A percentile compares a stretch with the other conserved stretches of the same genome.
phyloP scores from a whole-genome alignment of 2,113 vertebrate genomes.

The Sisor rabdophorus region DNA sequence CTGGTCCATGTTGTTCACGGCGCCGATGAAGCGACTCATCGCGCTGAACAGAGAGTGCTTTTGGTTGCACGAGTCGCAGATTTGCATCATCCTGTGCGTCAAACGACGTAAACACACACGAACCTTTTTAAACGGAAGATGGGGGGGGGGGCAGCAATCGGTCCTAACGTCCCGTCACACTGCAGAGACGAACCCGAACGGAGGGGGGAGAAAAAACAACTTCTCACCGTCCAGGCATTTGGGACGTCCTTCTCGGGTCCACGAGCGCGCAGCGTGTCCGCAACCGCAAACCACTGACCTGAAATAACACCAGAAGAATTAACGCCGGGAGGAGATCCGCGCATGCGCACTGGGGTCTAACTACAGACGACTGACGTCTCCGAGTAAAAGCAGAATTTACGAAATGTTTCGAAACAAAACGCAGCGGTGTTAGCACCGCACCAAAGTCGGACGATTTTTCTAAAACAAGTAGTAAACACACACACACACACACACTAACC shows the following conservation, averaged over 20 bases:
- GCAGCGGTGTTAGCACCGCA: neutral
- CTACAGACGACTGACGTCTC: neutral
- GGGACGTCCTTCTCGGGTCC: neutral
- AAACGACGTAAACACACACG: neutral
- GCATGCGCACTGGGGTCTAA: neutral
- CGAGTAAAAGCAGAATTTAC: neutral
- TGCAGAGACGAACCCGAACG: neutral
- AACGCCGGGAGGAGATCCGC: neutral
- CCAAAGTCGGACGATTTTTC: neutral
- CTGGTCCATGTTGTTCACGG: constrained; percentile 95
- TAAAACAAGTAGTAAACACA: neutral
- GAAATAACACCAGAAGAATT: constrained; percentile 5
- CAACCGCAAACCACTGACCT: constrained; percentile 1
- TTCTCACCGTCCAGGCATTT: neutral
- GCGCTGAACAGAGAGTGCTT: constrained; percentile 88
- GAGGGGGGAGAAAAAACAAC: neutral
- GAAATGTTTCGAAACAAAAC: too few relatives aligned
- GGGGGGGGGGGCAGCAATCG: neutral
- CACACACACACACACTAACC: neutral
- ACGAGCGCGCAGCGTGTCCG: neutral
- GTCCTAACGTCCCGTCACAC: neutral
- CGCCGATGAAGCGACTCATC: constrained; percentile 90
- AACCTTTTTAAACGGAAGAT: neutral
- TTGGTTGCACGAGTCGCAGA: constrained; percentile 82
- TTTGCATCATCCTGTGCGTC: constrained; percentile 77